These are phyloP conservation scores for Antechinus stuartii DNA, from an alignment of 2,113 vertebrate genomes.

Conservation along the genomic window DNA sequence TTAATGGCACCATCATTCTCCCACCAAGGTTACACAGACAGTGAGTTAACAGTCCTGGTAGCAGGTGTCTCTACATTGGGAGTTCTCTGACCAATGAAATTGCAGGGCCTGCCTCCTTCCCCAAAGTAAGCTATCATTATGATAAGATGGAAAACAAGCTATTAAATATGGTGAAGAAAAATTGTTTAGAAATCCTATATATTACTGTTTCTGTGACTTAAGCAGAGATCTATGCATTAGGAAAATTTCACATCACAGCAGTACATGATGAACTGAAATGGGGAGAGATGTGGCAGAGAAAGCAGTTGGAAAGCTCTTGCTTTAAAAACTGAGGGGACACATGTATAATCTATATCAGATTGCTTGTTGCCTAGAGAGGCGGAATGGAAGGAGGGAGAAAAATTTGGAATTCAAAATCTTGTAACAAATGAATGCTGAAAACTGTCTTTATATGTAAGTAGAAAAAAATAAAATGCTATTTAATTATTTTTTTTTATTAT, in stretches of 20 bases:
- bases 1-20: not conserved
- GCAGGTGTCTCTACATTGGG: not conserved
- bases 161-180: not conserved
- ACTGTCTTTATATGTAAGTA: not conserved
- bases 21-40: not conserved
- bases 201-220: not conserved
- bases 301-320: not conserved
- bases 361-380: not conserved
- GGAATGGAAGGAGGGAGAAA: not conserved
- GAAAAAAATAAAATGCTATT: too few relatives aligned
- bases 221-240: not conserved
- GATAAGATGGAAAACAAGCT: not conserved
- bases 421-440: not conserved
- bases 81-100: not conserved
- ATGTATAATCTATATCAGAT: not conserved
- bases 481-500: too few relatives aligned
- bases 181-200: not conserved
- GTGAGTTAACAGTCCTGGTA: not conserved
- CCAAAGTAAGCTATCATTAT: not conserved
- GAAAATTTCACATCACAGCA: not conserved
- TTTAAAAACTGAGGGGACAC: not conserved
- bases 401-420: not conserved
- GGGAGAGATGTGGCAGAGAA: not conserved
- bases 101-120: not conserved
- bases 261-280: not conserved